A percentile compares a stretch with the other conserved stretches of the same genome.
These are phyloP conservation scores for Aurelia aurita complex sp. Pacific DNA, from an alignment of 30 jellyfish, hydroid and myxozoan genomes.

Conservation along the genomic window DNA sequence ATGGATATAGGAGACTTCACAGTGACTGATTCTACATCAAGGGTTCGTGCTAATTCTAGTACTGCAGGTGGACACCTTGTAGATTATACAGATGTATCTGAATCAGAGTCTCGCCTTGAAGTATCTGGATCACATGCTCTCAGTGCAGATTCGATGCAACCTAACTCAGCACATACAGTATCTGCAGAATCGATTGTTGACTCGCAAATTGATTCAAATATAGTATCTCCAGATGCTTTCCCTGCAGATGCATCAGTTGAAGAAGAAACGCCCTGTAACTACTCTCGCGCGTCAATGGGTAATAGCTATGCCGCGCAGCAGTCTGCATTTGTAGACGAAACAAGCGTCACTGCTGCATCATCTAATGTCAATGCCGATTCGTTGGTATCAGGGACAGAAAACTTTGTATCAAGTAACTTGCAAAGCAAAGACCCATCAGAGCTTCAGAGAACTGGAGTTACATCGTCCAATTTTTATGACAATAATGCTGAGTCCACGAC, in stretches of 20 bases:
- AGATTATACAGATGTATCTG: neutral
- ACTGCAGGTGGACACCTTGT: neutral
- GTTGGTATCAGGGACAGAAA: conserved; percentile 72
- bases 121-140: conserved; percentile 54
- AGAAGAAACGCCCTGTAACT: conserved; percentile 7
- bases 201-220: conserved; percentile 39
- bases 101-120: conserved; percentile 23
- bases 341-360: conserved; percentile 32
- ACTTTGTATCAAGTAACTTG: conserved; percentile 41
- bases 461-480: conserved; percentile 51
- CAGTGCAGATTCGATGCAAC: conserved; percentile 38
- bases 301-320: conserved; percentile 51
- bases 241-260: conserved; percentile 15
- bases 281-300: conserved; percentile 18
- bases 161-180: neutral
- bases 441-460: conserved; percentile 54
- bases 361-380: conserved; percentile 37
- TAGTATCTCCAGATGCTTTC: conserved; percentile 15
- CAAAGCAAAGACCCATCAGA: conserved; percentile 33
- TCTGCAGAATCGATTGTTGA: conserved; percentile 39
- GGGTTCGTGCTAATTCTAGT: conserved; percentile 45
- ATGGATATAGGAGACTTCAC: conserved; percentile 43
- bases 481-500: conserved; percentile 48
- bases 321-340: conserved; percentile 28
- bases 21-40: conserved; percentile 59